Conservation (phyloP, 2,888 invertebrate species). For the Hypomecis punctinalis region DNA sequence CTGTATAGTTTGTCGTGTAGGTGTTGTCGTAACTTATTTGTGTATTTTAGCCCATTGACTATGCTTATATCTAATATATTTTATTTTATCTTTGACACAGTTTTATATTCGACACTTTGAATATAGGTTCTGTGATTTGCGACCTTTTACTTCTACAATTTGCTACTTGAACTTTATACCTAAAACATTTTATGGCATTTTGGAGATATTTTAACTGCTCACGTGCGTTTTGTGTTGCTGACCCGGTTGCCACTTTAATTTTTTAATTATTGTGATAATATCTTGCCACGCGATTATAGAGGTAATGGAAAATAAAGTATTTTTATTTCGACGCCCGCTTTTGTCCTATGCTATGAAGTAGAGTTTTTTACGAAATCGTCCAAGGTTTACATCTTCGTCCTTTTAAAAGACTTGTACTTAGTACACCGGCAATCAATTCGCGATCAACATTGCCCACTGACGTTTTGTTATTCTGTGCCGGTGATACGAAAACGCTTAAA, state of each 20-base stretch:
- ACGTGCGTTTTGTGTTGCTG: conserved; percentile 59
- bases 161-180: conserved; percentile 47
- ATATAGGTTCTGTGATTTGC: conserved; percentile 55
- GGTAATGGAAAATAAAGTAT: conserved; percentile 47
- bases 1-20: conserved; percentile 76
- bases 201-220: conserved; percentile 56
- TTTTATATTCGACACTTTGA: conserved; percentile 53
- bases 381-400: conserved; percentile 82
- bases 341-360: conserved; percentile 62
- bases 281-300: conserved; percentile 74
- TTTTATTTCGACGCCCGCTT: conserved; percentile 63
- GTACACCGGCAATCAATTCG: conserved; percentile 67
- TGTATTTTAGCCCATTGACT: conserved; percentile 62
- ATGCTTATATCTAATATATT: conserved; percentile 46
- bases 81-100: conserved; percentile 49
- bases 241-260: conserved; percentile 67
- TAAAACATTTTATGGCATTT: conserved; percentile 46
- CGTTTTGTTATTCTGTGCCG: conserved; percentile 35
- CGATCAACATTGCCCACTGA: conserved; percentile 50
- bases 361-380: conserved; percentile 72
- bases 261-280: conserved; percentile 80
- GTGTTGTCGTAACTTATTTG: conserved; percentile 65
- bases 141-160: conserved; percentile 38
- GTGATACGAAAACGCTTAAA: conserved; percentile 20
- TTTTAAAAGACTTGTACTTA: conserved; percentile 82